These are phyloP conservation scores for Echinops telfairi DNA, from an alignment of 2,113 vertebrate genomes.

Conservation along the genomic window DNA sequence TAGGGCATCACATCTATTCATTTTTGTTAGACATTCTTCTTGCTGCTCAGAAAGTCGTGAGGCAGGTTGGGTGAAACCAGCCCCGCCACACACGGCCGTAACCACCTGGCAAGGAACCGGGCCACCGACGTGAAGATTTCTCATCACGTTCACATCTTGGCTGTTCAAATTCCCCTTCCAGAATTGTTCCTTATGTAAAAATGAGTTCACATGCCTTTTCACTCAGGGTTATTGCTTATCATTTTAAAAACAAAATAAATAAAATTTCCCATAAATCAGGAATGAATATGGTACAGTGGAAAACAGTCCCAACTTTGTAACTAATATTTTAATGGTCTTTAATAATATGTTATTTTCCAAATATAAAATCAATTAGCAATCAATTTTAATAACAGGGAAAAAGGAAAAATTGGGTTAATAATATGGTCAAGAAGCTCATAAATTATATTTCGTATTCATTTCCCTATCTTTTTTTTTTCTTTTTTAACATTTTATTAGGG, in stretches of 20 bases:
- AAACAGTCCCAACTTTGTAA: constrained; percentile 19
- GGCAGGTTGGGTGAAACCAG: no score
- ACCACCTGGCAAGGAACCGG: not conserved
- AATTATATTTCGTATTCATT: constrained; percentile 3
- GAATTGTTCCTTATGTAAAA: constrained; percentile 25
- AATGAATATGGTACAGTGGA: not conserved
- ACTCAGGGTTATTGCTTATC: constrained; percentile 22
- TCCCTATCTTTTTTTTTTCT: no score
- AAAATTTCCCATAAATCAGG: not conserved
- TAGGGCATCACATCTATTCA: not conserved
- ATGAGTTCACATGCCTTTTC: not conserved
- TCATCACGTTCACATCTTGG: not conserved
- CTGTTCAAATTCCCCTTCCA: constrained; percentile 26
- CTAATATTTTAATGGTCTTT: not conserved
- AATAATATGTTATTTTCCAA: not conserved
- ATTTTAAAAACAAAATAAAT: not conserved
- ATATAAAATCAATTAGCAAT: not conserved
- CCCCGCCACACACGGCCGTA: not conserved
- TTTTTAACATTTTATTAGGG: no score
- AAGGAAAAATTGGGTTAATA: constrained; percentile 17
- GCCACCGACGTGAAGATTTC: not conserved
- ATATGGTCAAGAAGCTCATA: not conserved
- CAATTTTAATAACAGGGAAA: constrained; percentile 57
- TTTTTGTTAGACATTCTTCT: not conserved
- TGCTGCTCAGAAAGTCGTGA: not conserved